A percentile compares a stretch with the other conserved stretches of the same genome.
phyloP scores from a whole-genome alignment of 2,113 vertebrate genomes.

The Sisor rabdophorus region DNA sequence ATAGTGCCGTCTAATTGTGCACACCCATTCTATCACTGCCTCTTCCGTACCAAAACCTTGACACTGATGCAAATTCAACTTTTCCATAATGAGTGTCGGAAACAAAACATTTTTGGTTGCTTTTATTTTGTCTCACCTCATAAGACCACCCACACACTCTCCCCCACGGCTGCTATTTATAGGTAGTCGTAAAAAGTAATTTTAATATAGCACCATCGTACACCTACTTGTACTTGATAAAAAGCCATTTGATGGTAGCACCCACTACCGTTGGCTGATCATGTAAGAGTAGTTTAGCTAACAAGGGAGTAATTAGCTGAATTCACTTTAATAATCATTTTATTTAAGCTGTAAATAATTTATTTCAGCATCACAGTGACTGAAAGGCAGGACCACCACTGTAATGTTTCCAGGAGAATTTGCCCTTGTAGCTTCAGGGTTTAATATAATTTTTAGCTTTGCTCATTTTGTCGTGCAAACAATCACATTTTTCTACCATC shows the following conservation, averaged over 20 bases:
- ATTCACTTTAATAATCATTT: conserved; percentile 29
- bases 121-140: conserved; percentile 21
- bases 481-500: neutral
- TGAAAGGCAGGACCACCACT: neutral
- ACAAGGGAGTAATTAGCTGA: conserved; percentile 32
- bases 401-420: neutral
- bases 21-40: neutral
- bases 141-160: neutral
- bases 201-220: neutral
- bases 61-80: conserved; percentile 41
- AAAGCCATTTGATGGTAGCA: conserved; percentile 27
- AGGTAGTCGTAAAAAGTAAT: neutral
- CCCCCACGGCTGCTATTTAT: neutral
- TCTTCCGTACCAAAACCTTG: conserved; percentile 50
- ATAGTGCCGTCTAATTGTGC: conserved; percentile 7
- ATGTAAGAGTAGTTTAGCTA: conserved; percentile 18
- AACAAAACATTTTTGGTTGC: neutral
- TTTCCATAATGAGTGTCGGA: conserved; percentile 25
- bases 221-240: conserved; percentile 8
- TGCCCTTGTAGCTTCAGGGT: neutral
- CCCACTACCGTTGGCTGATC: conserved; percentile 8
- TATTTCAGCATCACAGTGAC: neutral
- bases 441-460: neutral
- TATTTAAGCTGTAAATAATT: conserved; percentile 12
- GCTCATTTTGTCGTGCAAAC: neutral